These are phyloP conservation scores for Montipora foliosa DNA, from an alignment of 64 coral and sea anemone genomes.

Conservation along the genomic window DNA sequence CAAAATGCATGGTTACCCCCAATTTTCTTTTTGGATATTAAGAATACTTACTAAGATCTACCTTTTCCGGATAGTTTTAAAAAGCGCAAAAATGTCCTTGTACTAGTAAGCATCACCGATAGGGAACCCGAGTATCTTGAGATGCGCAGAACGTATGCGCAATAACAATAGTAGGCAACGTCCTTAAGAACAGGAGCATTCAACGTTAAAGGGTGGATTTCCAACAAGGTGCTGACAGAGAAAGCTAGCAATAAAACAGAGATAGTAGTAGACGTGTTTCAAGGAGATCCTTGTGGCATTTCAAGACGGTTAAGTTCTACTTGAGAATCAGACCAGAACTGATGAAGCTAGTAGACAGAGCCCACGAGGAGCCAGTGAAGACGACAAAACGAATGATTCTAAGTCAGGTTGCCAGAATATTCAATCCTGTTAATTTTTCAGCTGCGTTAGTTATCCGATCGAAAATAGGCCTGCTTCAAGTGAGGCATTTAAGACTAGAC, in stretches of 20 bases:
- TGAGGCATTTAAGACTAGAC: constrained; percentile 48
- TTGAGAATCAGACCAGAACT: constrained; percentile 35
- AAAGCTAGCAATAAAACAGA: constrained; percentile 5
- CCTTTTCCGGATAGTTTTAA: no score
- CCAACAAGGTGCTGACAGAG: constrained; percentile 37
- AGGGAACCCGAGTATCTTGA: no score
- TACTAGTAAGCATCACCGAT: no score
- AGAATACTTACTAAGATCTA: no score
- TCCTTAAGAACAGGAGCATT: constrained; percentile 63
- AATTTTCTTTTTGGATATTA: no score
- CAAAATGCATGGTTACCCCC: no score
- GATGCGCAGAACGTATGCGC: no score
- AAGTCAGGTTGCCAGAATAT: constrained; percentile 60
- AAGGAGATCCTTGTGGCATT: constrained; percentile 45
- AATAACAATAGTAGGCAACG: no score
- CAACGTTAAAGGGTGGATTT: constrained; percentile 55
- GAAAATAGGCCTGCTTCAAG: constrained; percentile 43
- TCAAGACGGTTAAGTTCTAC: background rate
- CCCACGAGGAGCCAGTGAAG: background rate
- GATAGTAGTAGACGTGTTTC: background rate
- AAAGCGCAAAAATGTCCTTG: no score
- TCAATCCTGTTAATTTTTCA: constrained; percentile 54
- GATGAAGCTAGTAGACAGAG: constrained; percentile 20
- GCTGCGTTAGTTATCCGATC: constrained; percentile 47
- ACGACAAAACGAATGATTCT: constrained; percentile 49